Evolutionary conservation across 1,140 invertebrate genomes (phyloP).

Genomic region (Drosophila trapezifrons): DNA sequence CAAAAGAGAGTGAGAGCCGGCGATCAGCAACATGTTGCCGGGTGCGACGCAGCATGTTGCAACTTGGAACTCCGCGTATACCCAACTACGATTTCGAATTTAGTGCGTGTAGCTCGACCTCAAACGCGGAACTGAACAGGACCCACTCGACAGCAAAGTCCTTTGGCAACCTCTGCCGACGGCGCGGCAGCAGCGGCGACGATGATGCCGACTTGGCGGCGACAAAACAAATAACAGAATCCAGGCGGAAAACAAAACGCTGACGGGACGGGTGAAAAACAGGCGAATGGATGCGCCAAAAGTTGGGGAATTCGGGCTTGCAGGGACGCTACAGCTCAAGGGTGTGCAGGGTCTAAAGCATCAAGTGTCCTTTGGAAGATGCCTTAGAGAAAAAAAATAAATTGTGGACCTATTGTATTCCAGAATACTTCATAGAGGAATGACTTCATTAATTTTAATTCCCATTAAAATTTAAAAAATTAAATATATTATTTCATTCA

Average conservation of each 20-base stretch:
- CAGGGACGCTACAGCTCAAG: constrained; percentile 41
- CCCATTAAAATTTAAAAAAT: too few relatives aligned
- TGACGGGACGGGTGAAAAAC: not conserved
- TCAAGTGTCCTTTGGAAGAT: not conserved
- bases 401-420: too few relatives aligned
- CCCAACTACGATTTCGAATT: not conserved
- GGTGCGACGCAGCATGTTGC: constrained; percentile 37
- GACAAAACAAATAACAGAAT: constrained; percentile 81
- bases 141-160: constrained; percentile 62
- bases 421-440: too few relatives aligned
- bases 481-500: not conserved
- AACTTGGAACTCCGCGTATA: not conserved
- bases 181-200: constrained; percentile 27
- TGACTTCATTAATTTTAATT: too few relatives aligned
- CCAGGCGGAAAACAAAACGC: constrained; percentile 56
- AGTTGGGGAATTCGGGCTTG: constrained; percentile 27
- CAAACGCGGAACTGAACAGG: constrained; percentile 77
- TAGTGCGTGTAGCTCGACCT: constrained; percentile 56
- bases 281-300: constrained; percentile 21
- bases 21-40: constrained; percentile 37
- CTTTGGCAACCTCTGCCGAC: constrained; percentile 59
- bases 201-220: constrained; percentile 53
- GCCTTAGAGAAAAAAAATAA: too few relatives aligned
- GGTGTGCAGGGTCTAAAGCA: not conserved
- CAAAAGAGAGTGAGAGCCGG: constrained; percentile 2